phyloP scores from a whole-genome alignment of 2,113 vertebrate species.

The Rhea pennata region DNA sequence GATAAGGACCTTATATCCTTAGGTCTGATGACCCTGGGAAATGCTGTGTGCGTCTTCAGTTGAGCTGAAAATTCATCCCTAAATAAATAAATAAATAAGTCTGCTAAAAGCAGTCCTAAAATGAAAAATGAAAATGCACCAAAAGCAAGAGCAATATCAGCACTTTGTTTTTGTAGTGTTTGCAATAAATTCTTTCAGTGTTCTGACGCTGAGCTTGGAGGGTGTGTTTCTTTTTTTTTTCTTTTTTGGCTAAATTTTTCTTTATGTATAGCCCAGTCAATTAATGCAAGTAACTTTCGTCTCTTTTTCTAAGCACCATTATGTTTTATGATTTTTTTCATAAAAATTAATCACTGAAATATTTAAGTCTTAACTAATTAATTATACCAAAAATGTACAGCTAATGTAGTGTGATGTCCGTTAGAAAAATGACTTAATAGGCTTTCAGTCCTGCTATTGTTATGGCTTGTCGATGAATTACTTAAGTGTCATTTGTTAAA shows the following conservation, averaged over 20 bases:
- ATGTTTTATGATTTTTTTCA: conserved; percentile 54
- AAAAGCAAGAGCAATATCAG: background rate
- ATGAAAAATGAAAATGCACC: conserved; percentile 29
- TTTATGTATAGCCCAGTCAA: conserved; percentile 3
- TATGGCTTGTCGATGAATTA: conserved; percentile 66
- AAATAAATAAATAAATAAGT: background rate
- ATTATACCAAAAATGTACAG: conserved; percentile 51
- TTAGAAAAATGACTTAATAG: conserved; percentile 65
- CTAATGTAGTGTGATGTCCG: conserved; percentile 37
- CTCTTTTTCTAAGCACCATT: background rate
- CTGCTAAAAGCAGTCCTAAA: conserved; percentile 10
- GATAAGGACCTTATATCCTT: background rate
- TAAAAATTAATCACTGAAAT: conserved; percentile 60
- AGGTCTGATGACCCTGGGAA: background rate
- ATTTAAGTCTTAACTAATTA: conserved; percentile 71
- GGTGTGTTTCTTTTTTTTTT: background rate
- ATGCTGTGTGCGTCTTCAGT: background rate
- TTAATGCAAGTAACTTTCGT: conserved; percentile 26
- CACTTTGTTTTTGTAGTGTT: conserved; percentile 25
- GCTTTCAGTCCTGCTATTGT: conserved; percentile 41
- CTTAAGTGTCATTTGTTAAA: conserved; percentile 73
- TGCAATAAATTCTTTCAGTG: background rate
- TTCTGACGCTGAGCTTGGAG: background rate
- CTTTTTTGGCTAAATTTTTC: conserved; percentile 13
- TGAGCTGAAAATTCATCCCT: background rate